A percentile compares a stretch with the other conserved stretches of the same genome.
These are phyloP conservation scores for Tyrannus savana DNA, from an alignment of 2,113 vertebrate species.

Conservation along the genomic window DNA sequence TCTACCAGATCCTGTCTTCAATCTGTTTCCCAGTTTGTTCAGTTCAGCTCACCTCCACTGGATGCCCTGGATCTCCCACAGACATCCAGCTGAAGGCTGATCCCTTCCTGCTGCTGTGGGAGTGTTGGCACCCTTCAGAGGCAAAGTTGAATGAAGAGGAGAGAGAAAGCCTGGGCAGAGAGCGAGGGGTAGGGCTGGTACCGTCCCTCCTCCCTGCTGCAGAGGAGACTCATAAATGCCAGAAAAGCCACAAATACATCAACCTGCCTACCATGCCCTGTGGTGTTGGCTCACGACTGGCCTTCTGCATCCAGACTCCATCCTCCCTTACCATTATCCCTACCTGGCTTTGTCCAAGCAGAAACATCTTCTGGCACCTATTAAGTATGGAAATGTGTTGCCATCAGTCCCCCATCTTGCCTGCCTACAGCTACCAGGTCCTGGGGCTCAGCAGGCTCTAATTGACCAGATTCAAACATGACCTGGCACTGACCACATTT, in stretches of 20 bases:
- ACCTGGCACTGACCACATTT: neutral
- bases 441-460: neutral
- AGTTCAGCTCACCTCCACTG: neutral
- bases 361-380: conserved; percentile 18
- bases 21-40: neutral
- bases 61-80: neutral
- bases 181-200: neutral
- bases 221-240: neutral
- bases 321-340: neutral
- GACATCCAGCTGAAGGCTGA: neutral
- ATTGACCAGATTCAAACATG: neutral
- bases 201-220: neutral
- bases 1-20: neutral
- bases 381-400: neutral
- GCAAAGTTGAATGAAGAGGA: neutral
- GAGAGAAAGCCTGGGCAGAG: neutral
- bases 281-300: neutral
- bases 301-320: neutral
- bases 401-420: neutral
- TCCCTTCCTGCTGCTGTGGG: neutral
- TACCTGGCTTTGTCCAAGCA: neutral
- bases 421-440: neutral
- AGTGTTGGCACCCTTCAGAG: neutral
- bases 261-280: neutral
- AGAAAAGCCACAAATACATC: neutral